Percentiles rank a stretch among this genome's conserved stretches.
phyloP scores from a whole-genome alignment of 2,888 invertebrate genomes.

The Drosophila cognata region DNA sequence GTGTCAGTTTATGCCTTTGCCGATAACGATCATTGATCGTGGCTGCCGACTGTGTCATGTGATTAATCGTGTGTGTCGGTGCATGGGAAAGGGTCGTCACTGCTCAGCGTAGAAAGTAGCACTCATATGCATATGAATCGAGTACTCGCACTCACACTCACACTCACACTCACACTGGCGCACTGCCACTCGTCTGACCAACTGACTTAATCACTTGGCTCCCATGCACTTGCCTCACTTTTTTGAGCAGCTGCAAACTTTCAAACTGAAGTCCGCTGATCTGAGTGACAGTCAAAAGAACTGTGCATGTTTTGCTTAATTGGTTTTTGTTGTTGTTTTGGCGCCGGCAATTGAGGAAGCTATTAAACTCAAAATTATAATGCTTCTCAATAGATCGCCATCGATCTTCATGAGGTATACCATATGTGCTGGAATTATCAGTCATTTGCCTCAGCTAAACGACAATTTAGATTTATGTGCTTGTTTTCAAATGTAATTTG shows the following conservation, averaged over 20 bases:
- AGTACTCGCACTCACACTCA: conserved; percentile 14
- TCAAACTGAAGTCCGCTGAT: conserved; percentile 42
- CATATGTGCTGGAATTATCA: conserved; percentile 43
- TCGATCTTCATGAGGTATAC: conserved; percentile 45
- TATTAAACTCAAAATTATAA: conserved; percentile 54
- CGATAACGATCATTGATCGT: conserved; percentile 71
- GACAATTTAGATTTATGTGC: conserved; percentile 77
- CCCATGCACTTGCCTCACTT: conserved; percentile 53
- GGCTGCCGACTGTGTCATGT: conserved; percentile 63
- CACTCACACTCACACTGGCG: not conserved
- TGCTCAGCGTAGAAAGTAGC: conserved; percentile 66
- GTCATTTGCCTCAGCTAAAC: conserved; percentile 9
- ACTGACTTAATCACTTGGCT: conserved; percentile 28
- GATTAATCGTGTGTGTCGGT: conserved; percentile 74
- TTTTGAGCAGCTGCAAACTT: conserved; percentile 58
- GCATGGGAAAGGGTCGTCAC: conserved; percentile 64
- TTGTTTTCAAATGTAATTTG: conserved; percentile 32
- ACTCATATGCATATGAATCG: conserved; percentile 72
- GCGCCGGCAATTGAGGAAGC: conserved; percentile 59
- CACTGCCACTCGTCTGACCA: conserved; percentile 26
- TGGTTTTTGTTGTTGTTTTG: not conserved
- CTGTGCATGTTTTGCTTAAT: not conserved
- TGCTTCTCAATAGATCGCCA: conserved; percentile 33
- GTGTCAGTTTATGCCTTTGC: conserved; percentile 69
- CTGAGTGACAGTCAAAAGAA: conserved; percentile 47